These are phyloP conservation scores for Kryptopterus vitreolus DNA, from an alignment of 2,797 vertebrate genomes.

Conservation along the genomic window DNA sequence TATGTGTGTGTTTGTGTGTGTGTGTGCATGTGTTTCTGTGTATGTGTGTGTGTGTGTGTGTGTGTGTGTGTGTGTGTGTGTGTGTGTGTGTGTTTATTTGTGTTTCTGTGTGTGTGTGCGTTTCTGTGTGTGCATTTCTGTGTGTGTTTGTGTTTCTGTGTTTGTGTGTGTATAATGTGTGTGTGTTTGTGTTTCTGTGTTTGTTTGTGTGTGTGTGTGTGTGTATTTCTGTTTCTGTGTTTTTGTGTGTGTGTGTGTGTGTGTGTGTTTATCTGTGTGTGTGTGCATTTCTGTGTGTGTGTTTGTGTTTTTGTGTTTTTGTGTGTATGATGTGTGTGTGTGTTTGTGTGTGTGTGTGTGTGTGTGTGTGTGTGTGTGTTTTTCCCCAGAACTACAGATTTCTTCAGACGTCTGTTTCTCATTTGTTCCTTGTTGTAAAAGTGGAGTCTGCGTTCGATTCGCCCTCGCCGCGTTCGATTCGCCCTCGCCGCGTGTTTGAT, in stretches of 20 bases:
- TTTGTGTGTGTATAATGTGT: too few species aligned
- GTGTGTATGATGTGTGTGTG: constrained; percentile 26
- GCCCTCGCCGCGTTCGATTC: not conserved
- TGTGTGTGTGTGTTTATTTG: constrained; percentile 58
- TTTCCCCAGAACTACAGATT: not conserved
- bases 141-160: constrained; percentile 55
- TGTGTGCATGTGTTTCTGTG: too few species aligned
- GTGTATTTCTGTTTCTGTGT: constrained; percentile 44
- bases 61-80: constrained; percentile 15
- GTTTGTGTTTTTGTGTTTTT: not conserved
- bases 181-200: constrained; percentile 15
- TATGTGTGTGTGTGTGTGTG: constrained; percentile 21
- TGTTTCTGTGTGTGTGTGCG: constrained; percentile 27
- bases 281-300: constrained; percentile 53
- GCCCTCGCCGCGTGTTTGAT: not conserved
- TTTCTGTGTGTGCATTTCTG: not conserved
- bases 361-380: constrained; percentile 55
- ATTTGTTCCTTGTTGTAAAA: constrained; percentile 6
- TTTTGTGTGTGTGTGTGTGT: constrained; percentile 1
- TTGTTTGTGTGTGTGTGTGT: constrained; percentile 48
- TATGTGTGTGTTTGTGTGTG: constrained; percentile 60
- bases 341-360: constrained; percentile 3
- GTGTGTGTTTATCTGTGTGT: constrained; percentile 42
- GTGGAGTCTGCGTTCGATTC: constrained; percentile 47
- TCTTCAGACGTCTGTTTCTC: constrained; percentile 52